phyloP scores from a whole-genome alignment of 2,797 vertebrate genomes.

The Ispidina lecontei region DNA sequence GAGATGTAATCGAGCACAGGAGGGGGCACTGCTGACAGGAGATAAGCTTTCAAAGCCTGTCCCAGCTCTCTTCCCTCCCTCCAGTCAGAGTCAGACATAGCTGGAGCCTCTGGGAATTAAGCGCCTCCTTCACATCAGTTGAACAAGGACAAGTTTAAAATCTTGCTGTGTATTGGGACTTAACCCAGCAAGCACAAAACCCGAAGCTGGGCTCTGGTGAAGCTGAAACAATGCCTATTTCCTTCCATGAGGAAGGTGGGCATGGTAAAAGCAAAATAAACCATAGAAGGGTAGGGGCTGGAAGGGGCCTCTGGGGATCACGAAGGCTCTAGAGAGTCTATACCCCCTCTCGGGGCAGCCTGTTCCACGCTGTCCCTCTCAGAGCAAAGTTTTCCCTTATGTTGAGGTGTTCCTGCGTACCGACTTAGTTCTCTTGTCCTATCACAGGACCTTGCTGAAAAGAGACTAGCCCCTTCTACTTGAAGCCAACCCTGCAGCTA shows the following conservation, averaged over 20 bases:
- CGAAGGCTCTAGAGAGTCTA: too few relatives aligned
- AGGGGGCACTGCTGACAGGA: not conserved
- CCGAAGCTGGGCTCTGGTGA: not conserved
- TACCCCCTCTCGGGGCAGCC: too few relatives aligned
- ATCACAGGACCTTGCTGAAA: too few relatives aligned
- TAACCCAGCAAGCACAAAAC: not conserved
- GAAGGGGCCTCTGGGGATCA: too few relatives aligned
- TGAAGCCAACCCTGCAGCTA: too few relatives aligned
- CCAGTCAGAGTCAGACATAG: not conserved
- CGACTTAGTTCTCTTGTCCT: too few relatives aligned
- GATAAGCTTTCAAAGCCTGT: constrained; percentile 24
- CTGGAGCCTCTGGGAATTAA: constrained; percentile 31
- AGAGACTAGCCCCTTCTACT: too few relatives aligned
- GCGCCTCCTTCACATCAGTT: not conserved
- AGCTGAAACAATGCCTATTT: not conserved
- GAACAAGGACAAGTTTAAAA: not conserved
- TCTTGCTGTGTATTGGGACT: not conserved
- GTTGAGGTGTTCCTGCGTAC: too few relatives aligned
- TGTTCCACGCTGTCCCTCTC: too few relatives aligned
- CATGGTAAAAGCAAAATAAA: not conserved
- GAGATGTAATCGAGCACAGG: not conserved
- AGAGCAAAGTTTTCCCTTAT: too few relatives aligned
- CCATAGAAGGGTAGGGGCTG: too few relatives aligned
- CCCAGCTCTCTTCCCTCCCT: not conserved
- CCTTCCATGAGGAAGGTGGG: not conserved